A percentile compares a stretch with the other conserved stretches of the same genome.
phyloP scores from a whole-genome alignment of 2,113 vertebrate genomes.

The Numenius arquata region DNA sequence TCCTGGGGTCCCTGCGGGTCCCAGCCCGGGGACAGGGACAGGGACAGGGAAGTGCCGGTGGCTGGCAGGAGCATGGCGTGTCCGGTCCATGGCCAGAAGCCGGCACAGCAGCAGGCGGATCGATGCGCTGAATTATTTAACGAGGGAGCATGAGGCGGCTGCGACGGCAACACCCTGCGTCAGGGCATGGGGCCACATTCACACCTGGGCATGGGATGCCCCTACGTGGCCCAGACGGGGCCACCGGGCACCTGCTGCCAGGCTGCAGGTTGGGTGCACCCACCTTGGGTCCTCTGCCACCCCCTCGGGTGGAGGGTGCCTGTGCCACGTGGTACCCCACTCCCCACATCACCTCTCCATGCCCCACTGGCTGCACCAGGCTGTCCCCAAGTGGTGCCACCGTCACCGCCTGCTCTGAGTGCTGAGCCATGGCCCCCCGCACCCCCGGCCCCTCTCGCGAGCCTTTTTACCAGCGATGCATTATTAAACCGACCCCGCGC shows the following conservation, averaged over 20 bases:
- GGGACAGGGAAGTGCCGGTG: not conserved
- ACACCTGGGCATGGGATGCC: fast-evolving
- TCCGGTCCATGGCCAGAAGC: not conserved
- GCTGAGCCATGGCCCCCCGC: not conserved
- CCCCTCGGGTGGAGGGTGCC: not conserved
- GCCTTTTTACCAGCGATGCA: not conserved
- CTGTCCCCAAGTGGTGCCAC: not conserved
- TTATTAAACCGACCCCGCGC: constrained; percentile 6
- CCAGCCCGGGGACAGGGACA: not conserved
- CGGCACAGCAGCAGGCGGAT: fast-evolving
- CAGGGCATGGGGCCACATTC: fast-evolving
- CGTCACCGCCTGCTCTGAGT: not conserved
- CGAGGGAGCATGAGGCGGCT: not conserved
- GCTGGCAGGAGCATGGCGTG: not conserved
- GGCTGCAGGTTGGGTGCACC: not conserved
- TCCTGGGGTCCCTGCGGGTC: fast-evolving
- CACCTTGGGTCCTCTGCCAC: not conserved
- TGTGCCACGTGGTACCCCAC: not conserved
- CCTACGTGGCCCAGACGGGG: not conserved
- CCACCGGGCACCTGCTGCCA: not conserved
- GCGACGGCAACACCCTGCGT: fast-evolving
- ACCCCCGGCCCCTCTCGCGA: not conserved
- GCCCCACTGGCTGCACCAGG: not conserved
- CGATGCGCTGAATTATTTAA: not conserved
- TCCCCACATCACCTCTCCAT: not conserved